phyloP scores from a whole-genome alignment of 2,113 vertebrate species.

The Orycteropus afer region DNA sequence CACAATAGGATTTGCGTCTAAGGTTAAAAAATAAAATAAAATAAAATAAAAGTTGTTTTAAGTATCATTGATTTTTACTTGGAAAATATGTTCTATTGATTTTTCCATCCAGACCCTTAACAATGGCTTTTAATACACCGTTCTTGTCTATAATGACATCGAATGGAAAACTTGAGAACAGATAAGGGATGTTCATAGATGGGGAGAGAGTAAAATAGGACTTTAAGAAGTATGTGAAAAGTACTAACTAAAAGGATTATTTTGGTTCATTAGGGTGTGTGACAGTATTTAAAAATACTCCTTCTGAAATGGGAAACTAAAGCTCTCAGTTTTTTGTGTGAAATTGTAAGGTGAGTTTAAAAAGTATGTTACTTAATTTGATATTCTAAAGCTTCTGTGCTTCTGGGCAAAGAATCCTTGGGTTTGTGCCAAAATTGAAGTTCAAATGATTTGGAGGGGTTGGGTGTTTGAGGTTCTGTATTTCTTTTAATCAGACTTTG shows the following conservation, averaged over 20 bases:
- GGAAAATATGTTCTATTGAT: conserved; percentile 78
- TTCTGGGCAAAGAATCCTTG: background rate
- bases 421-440: conserved; percentile 54
- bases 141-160: conserved; percentile 27
- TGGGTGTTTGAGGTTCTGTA: background rate
- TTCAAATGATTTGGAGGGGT: background rate
- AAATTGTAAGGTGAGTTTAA: background rate
- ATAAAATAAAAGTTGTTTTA: conserved; percentile 77
- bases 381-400: background rate
- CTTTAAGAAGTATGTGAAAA: background rate
- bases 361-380: background rate
- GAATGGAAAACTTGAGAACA: conserved; percentile 29
- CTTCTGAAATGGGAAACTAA: background rate
- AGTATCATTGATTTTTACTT: conserved; percentile 78
- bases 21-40: too few relatives aligned
- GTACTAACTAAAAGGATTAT: background rate
- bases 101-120: conserved; percentile 68
- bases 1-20: conserved; percentile 56
- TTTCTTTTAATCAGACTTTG: conserved; percentile 55
- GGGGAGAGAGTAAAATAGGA: background rate
- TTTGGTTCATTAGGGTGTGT: background rate
- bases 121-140: conserved; percentile 52
- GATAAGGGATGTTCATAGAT: background rate
- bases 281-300: background rate
- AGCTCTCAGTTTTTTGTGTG: background rate